Percentiles rank a stretch among this genome's conserved stretches.
These are phyloP conservation scores for Dicycla oo DNA, from an alignment of 2,888 invertebrate genomes.

Conservation along the genomic window DNA sequence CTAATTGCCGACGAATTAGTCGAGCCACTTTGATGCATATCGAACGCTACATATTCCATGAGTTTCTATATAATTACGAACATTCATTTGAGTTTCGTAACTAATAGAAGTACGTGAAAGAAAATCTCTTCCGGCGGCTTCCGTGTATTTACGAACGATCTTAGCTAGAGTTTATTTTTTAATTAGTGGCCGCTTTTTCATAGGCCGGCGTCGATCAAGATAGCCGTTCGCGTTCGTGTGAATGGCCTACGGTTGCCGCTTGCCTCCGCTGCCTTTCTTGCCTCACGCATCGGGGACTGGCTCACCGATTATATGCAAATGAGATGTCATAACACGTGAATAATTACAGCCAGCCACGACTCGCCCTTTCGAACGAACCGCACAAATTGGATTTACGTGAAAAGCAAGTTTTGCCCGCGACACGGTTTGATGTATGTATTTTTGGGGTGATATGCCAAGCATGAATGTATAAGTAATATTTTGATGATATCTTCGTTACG, in stretches of 20 bases:
- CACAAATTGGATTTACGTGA: slow-evolving; percentile 89
- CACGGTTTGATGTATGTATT: slow-evolving; percentile 80
- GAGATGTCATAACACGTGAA: slow-evolving; percentile 90
- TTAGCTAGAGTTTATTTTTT: slow-evolving; percentile 88
- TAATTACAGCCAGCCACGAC: slow-evolving; percentile 88
- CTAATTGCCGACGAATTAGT: slow-evolving; percentile 33
- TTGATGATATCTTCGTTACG: slow-evolving; percentile 65
- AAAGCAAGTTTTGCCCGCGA: slow-evolving; percentile 84
- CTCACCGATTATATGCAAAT: slow-evolving; percentile 90
- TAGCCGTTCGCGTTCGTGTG: slow-evolving; percentile 85
- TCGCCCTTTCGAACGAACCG: slow-evolving; percentile 87
- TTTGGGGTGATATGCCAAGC: slow-evolving; percentile 67
- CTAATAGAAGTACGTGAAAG: slow-evolving; percentile 71
- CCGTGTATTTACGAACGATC: slow-evolving; percentile 84
- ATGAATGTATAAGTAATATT: slow-evolving; percentile 61
- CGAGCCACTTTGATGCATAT: slow-evolving; percentile 44
- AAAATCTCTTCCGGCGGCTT: slow-evolving; percentile 82
- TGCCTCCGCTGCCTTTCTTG: slow-evolving; percentile 81
- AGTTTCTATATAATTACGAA: slow-evolving; percentile 57
- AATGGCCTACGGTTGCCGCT: slow-evolving; percentile 87
- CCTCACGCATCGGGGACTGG: slow-evolving; percentile 87
- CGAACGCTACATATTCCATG: slow-evolving; percentile 30
- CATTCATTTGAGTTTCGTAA: slow-evolving; percentile 64
- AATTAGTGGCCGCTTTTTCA: slow-evolving; percentile 89
- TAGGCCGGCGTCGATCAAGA: slow-evolving; percentile 88